These are phyloP conservation scores for Leptodirus hochenwartii DNA, from an alignment of 2,888 invertebrate species.

Conservation along the genomic window DNA sequence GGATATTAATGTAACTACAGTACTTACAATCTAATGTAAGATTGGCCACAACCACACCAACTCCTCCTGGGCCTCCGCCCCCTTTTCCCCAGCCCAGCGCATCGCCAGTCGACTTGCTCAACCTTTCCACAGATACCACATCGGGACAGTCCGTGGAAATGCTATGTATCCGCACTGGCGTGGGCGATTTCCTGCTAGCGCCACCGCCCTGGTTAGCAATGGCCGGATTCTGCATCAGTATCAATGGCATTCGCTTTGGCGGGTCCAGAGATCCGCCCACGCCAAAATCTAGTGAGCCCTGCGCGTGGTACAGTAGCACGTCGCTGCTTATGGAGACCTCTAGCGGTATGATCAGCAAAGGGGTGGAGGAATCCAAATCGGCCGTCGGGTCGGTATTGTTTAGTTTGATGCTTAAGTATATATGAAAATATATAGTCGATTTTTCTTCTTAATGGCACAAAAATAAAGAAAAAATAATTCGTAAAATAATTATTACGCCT, in stretches of 20 bases:
- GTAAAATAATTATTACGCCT: too few relatives aligned
- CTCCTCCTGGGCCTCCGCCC: conserved; percentile 11
- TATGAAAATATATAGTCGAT: conserved; percentile 6
- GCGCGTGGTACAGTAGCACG: conserved; percentile 61
- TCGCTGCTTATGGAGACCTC: conserved; percentile 59
- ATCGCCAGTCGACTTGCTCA: conserved; percentile 2
- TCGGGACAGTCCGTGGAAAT: too few relatives aligned
- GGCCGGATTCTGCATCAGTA: conserved; percentile 45
- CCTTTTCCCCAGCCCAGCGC: conserved; percentile 3
- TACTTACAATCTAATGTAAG: conserved; percentile 52
- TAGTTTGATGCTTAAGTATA: conserved; percentile 41
- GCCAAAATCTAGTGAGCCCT: conserved; percentile 65
- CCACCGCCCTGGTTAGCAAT: conserved; percentile 43
- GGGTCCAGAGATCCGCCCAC: conserved; percentile 52
- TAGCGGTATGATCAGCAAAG: conserved; percentile 61
- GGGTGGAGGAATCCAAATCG: too few relatives aligned
- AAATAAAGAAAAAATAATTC: too few relatives aligned
- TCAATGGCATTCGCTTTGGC: conserved; percentile 38
- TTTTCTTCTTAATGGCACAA: too few relatives aligned
- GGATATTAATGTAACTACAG: too few relatives aligned
- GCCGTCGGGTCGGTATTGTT: conserved; percentile 44
- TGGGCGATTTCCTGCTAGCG: too few relatives aligned
- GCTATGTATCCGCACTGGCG: too few relatives aligned
- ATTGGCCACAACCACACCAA: conserved; percentile 39
- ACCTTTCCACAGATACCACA: too few relatives aligned